phyloP scores from a whole-genome alignment of 2,797 vertebrate species.

The Dryobates pubescens region DNA sequence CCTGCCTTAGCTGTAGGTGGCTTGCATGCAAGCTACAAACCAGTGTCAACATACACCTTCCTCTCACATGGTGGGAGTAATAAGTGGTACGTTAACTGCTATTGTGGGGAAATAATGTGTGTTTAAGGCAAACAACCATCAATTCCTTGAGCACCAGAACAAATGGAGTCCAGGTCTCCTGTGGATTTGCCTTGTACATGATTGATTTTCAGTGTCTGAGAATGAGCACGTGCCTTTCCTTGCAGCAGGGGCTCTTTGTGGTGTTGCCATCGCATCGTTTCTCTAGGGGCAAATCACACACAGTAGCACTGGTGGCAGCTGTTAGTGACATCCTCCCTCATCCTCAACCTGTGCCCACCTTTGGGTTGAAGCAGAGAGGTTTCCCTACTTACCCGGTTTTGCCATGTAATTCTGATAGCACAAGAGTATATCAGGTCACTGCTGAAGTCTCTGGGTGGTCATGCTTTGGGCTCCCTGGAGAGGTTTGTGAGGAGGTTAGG shows the following conservation, averaged over 20 bases:
- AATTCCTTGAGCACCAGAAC: background rate
- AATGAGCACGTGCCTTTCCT: background rate
- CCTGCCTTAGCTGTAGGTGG: background rate
- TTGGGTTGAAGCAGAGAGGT: background rate
- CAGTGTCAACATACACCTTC: background rate
- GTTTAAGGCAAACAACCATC: constrained; percentile 40
- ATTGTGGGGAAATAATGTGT: constrained; percentile 7
- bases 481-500: too few relatives aligned
- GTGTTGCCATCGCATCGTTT: rapidly evolving
- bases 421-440: rapidly evolving
- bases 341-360: background rate
- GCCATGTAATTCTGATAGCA: background rate
- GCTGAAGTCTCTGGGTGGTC: background rate
- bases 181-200: constrained; percentile 1
- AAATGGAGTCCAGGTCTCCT: background rate
- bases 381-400: background rate
- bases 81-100: background rate
- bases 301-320: background rate
- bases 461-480: background rate
- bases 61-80: background rate
- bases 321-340: background rate
- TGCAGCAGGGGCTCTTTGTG: background rate
- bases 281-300: background rate
- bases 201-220: constrained; percentile 14
- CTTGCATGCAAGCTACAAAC: background rate